phyloP scores from a whole-genome alignment of 2,888 invertebrate species.

The Drosophila cognata region DNA sequence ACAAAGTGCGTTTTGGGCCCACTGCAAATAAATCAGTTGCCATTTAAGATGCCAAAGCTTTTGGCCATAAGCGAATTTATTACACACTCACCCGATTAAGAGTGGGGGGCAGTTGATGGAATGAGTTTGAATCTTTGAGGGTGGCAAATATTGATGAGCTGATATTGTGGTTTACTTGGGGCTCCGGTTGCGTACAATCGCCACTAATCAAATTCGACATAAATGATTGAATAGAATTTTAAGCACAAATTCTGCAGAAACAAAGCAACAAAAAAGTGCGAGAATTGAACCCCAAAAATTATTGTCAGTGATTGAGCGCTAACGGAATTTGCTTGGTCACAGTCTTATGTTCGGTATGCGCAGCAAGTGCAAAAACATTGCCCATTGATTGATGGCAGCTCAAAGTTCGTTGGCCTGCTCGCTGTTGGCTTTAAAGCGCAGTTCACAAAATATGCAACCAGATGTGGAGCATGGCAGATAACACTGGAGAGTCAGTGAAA shows the following conservation, averaged over 20 bases:
- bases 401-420: slow-evolving; percentile 55
- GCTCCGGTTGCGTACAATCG: slow-evolving; percentile 38
- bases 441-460: slow-evolving; percentile 23
- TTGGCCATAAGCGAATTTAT: slow-evolving; percentile 75
- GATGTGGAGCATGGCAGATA: neutral
- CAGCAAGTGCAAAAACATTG: slow-evolving; percentile 53
- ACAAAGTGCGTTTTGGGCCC: slow-evolving; percentile 50
- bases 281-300: slow-evolving; percentile 2
- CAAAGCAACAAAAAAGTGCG: neutral
- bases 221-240: slow-evolving; percentile 81
- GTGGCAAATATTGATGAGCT: slow-evolving; percentile 68
- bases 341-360: slow-evolving; percentile 52
- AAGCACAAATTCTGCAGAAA: slow-evolving; percentile 58
- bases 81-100: slow-evolving; percentile 55
- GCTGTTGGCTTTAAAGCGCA: slow-evolving; percentile 28
- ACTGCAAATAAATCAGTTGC: slow-evolving; percentile 73
- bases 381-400: slow-evolving; percentile 62
- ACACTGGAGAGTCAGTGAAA: slow-evolving; percentile 29
- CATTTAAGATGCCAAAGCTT: slow-evolving; percentile 71
- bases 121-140: neutral
- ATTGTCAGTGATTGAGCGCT: slow-evolving; percentile 75
- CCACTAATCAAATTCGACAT: slow-evolving; percentile 77
- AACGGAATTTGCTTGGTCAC: slow-evolving; percentile 27
- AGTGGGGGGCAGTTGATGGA: neutral
- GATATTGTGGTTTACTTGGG: slow-evolving; percentile 49